Percentiles rank a stretch among this genome's conserved stretches.
Evolutionary conservation across 2,797 vertebrate species (phyloP).

Genomic region (Megaceryle alcyon): DNA sequence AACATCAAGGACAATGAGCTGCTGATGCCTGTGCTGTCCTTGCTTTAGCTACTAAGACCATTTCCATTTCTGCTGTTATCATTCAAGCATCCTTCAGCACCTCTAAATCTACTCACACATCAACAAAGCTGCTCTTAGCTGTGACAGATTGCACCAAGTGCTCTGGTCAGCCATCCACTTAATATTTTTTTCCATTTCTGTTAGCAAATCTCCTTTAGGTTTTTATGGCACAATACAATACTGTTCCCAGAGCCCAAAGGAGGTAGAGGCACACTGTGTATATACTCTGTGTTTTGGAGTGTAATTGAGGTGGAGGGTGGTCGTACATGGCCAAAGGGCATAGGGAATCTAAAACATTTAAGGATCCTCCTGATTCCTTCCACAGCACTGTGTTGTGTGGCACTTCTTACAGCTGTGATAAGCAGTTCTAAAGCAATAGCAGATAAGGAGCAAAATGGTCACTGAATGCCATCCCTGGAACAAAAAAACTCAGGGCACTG

Average conservation of each 20-base stretch:
- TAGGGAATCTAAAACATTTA: neutral
- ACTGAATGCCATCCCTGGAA: neutral
- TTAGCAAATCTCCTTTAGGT: neutral
- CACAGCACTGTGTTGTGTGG: neutral
- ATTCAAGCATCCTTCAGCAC: neutral
- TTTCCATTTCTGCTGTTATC: neutral
- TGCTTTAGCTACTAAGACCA: neutral
- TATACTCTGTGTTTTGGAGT: neutral
- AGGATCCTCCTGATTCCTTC: neutral
- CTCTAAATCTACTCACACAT: neutral
- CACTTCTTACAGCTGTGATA: neutral
- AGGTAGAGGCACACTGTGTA: neutral
- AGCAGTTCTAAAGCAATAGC: neutral
- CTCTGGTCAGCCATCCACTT: neutral
- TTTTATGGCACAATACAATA: neutral
- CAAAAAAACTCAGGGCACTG: neutral
- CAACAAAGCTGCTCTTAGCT: neutral
- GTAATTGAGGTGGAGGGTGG: neutral
- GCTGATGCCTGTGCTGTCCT: neutral
- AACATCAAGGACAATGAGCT: neutral
- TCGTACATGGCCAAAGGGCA: neutral
- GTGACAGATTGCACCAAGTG: neutral
- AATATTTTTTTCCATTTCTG: neutral
- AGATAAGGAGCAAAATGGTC: neutral
- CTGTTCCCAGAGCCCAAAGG: neutral